Evolutionary conservation across 92 coral and sea anemone genomes (phyloP), one percentile per base, ranked within the genome.

Genomic region (Epizoanthus fatuus): DNA sequence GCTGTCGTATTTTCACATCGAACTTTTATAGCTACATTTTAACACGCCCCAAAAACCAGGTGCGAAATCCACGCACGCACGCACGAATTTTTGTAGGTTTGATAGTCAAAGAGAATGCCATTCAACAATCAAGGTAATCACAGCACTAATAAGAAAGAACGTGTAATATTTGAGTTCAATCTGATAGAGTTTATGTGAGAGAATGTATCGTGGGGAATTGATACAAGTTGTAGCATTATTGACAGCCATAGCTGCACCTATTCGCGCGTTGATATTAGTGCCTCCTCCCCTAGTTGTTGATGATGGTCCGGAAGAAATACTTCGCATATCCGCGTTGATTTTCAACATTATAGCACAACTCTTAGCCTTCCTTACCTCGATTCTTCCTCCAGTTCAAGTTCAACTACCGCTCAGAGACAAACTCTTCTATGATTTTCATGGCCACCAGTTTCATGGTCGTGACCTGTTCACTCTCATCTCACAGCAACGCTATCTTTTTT

Each of bases 71-170:
- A 57, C 63, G 4, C 19, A 57, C 22, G 63, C 29, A 58, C 7
- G 63, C 63, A 16, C 25, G 63, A 58, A 16, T 58, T n/a, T 58
- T 58, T 58, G 63, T 58, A 58, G 29, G 63, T 16, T 58, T 58
- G 63, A 58, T 58, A 58, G 63, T n/a, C 63, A 57, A 58, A 13
- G 63, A 58, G 63, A 58, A 58, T 58, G 63, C 29, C 19, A 58
- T 58, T n/a, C 63, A 57, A 57, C 63, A 58, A 58, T 16, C 63
- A 58, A 58, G 63, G 20, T 58, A 58, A 58, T 58, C 63, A 58
- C 63, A 16, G 25, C 63, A 58, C 4, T 58, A 58, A 16, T 14
- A 58, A 58, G 25, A 58, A 57, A 58, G 5, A 58, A 58, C 63
- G 63, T 58, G 63, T 58, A 15, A 13, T 15, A 58, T 58, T 11